Evolutionary conservation across 1,140 invertebrate species (phyloP), one percentile per base, ranked within the genome.

Genomic region (Harlomillsia oculata): DNA sequence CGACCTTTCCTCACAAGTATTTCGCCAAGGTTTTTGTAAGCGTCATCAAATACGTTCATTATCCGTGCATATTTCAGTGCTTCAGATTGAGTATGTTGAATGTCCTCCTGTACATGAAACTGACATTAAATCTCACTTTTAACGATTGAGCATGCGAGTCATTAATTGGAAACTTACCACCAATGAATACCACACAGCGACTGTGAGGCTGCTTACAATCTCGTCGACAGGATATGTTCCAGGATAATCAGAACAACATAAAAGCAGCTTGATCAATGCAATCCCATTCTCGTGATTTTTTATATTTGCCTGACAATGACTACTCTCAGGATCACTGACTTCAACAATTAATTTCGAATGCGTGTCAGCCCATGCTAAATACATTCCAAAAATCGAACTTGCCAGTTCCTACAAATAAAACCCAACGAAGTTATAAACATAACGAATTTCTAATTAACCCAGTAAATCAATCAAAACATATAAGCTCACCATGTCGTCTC

Each of bases 161-260:
- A 50, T n/a, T 9, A 40, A 53, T 3, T 30, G 23, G 23, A 3
- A 20, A 25, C 57, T 51, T 59, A 65, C 63, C 36, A 65, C 60
- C 39, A 65, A 56, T 11, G 59, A 62, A 36, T 65, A 62, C 63
- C 63, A 65, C 5, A 65, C 63, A 20, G 63, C 49, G 20, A 65
- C 60, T 3, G 63, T 62, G 37, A 62, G 53, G 41, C 53, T 62
- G 28, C 59, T 62, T 21, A 62, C 51, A 29, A 52, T 51, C 32
- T 65, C 63, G 45, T 65, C 63, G 32, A 62, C 45, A 11, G 63
- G 60, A 52, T 62, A 65, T 25, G 41, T 49, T 8, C 63, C 60
- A 13, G 56, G 54, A 20, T 25, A 52, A 11, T 40, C 60, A 3
- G 63, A 62, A 34, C 63, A 65, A 5, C 51, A 30, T 18, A 65